Conservation (phyloP, 2,888 invertebrate genomes). For the Osedax frankpressi region DNA sequence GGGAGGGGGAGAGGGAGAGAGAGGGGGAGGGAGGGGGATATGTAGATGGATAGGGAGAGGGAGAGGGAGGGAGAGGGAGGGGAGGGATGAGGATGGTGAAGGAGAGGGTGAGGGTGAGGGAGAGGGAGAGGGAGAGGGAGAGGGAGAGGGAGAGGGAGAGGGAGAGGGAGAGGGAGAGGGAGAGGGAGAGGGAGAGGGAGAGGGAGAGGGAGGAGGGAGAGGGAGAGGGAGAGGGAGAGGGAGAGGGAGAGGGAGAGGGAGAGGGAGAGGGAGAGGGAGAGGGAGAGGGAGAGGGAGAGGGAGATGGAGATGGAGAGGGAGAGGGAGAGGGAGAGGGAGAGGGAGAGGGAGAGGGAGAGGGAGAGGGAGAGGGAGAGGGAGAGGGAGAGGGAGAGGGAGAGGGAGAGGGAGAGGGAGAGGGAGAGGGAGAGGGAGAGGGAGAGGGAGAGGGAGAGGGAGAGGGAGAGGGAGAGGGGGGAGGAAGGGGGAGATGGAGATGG, state of each 20-base stretch:
- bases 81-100: too few relatives aligned
- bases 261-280: not conserved
- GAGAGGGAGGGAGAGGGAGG: too few relatives aligned
- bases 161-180: not conserved
- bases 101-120: too few relatives aligned
- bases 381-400: not conserved
- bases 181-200: not conserved
- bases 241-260: not conserved
- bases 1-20: too few relatives aligned
- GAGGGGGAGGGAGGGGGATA: not conserved
- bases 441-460: not conserved
- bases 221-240: not conserved
- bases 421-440: not conserved
- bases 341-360: not conserved
- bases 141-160: not conserved
- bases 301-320: not conserved
- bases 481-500: not conserved
- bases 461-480: not conserved
- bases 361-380: not conserved
- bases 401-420: not conserved
- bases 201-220: not conserved
- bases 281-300: not conserved
- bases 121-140: not conserved
- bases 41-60: too few relatives aligned
- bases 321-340: not conserved